Evolutionary conservation across 2,113 vertebrate species (phyloP), one percentile per base, ranked within the genome.

Genomic region (Grammomys dolichurus): DNA sequence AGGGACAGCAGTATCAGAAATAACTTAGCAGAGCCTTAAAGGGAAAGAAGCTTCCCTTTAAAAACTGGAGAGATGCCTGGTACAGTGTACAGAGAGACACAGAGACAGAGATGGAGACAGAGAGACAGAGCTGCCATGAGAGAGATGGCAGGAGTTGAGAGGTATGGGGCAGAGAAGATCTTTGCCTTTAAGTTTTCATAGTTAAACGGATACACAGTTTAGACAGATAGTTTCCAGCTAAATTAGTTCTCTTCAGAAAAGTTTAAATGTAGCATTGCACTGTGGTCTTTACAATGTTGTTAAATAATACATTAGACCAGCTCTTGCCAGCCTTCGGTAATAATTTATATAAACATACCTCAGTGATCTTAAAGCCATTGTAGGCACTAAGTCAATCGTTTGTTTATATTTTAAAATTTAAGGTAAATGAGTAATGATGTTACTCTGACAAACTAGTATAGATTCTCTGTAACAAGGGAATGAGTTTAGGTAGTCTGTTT

Each of bases 401-500:
- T 95, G n/a, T 77, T 87, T 88, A 46, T 63, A 20, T 89, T 96
- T 16, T 88, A 46, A 70, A 54, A 40, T 76, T 89, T 85, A 75
- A 96, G 80, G 43, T 81, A 16, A 94, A 75, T 84, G 78, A 46
- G 69, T 78, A 91, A 5, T 69, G 69, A 46, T n/a, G 19, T 75
- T 84, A 84, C 46, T 65, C 43, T 82, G 24, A 63, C 46, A 91
- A 58, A 91, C 81, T 54, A 75, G 70, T 67, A 5, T 65, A 87
- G 65, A 12, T 85, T 85, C 46, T 93, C 0, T 69, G 5, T 54
- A 56, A 4, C 14, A 31, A 82, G n/a, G 84, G 7, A 43, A 70
- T 86, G 65, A 70, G 86, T 88, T 95, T 33, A 82, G 70, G 67
- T 36, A 86, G 36, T 54, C 24, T 48, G 1, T 9, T 46, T 33